Percentiles rank a stretch among this genome's conserved stretches.
Conservation (phyloP, 2,888 invertebrate genomes). For the Tinea pellionella region DNA sequence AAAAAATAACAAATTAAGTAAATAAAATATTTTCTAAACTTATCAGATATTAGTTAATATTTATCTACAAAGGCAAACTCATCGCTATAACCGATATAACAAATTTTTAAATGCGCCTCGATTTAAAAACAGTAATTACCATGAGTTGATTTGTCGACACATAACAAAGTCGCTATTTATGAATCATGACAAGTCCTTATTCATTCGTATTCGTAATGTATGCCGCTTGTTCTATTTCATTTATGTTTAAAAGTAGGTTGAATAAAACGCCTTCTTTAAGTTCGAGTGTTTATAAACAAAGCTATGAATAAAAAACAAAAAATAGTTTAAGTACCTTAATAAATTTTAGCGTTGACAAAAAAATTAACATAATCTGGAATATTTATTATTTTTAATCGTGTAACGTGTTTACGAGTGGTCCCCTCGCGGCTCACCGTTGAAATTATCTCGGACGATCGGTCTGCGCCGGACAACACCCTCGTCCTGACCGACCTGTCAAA, state of each 20-base stretch:
- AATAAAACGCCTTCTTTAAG: background rate
- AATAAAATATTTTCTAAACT: no score
- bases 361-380: background rate
- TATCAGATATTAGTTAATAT: no score
- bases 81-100: no score
- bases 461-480: constrained; percentile 10
- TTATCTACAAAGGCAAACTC: no score
- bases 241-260: background rate
- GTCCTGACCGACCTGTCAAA: background rate
- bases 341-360: background rate
- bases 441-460: constrained; percentile 4
- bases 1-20: no score
- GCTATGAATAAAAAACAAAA: no score
- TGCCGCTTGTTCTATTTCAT: background rate
- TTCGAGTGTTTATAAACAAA: no score
- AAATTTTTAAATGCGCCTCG: background rate
- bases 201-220: background rate
- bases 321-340: no score
- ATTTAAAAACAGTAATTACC: background rate
- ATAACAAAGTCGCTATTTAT: background rate
- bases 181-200: background rate
- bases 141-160: background rate
- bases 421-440: constrained; percentile 2
- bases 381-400: background rate
- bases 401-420: background rate